Base-by-base conservation (phyloP, 2,888 invertebrate species). In the Cephus spinipes region DNA sequence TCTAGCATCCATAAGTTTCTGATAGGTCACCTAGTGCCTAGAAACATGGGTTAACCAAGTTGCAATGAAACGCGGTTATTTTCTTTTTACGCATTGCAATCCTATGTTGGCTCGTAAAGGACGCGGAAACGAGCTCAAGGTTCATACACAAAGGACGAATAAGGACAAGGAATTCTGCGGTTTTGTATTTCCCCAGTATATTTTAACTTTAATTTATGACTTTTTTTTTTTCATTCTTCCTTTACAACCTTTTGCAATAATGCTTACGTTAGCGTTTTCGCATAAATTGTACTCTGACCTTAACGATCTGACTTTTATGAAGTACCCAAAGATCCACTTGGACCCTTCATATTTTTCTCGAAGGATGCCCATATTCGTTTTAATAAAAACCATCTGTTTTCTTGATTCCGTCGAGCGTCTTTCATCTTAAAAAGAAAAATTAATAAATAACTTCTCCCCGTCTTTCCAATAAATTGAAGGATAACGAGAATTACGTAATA, bases 41-140 rank as follows among this genome's bases (percentile, higher is more conserved):
- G 12, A 76, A 71, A 34, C 15, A 55, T 1, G 77, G 68, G 30
- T 32, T 33, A 12, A 71, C 71, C 11, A 30, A 71, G 71, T 71
- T 32, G 23, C 71, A 34, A 71, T 30, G 30, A 71, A 71, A n/a
- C 71, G 71, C 12, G 71, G 30, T 71, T 71, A 71, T 71, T 71
- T 30, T 23, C 71, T 71, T 71, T n/a, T n/a, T 32, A 32, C 71
- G 71, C 31, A 12, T 71, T 32, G 32, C 71, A n/a, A n/a, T 71
- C 31, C 71, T 4, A 12, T 32, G 71, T 12, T 15, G n/a, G 71
- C 32, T 71, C 71, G 71, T 32, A 69, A 36, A 69, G 73, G 36
- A 35, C 11, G 32, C n/a, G 73, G 73, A 15, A 40, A 40, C 40
- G 40, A 40, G 40, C 40, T 15, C 1, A 15, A 40, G 40, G 15